Percentiles rank a stretch among this genome's conserved stretches.
Conservation (phyloP, 1,140 invertebrate genomes). For the Linepithema humile region DNA sequence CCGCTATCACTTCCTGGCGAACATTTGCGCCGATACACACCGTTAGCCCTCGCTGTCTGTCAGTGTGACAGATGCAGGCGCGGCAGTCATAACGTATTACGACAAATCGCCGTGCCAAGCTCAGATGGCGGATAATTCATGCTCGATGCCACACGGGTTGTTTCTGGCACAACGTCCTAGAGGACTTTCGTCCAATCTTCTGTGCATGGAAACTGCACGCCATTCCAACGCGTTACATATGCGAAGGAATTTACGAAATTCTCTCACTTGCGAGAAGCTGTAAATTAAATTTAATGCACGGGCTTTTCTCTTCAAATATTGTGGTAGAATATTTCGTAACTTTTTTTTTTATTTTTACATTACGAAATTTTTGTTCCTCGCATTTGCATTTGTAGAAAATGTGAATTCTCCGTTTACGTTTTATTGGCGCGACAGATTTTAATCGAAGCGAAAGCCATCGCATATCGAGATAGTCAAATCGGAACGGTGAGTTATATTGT, state of each 20-base stretch:
- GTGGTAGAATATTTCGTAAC: no score
- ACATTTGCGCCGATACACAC: background rate
- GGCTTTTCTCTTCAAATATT: background rate
- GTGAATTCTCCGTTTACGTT: constrained; percentile 21
- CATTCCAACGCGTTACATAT: background rate
- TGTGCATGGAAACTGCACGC: background rate
- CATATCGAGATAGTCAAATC: background rate
- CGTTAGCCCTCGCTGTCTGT: constrained; percentile 10
- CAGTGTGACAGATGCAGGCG: constrained; percentile 35
- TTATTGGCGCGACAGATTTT: background rate
- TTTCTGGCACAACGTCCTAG: background rate
- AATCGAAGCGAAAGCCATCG: background rate
- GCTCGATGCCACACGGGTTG: constrained; percentile 11
- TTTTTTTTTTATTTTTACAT: background rate
- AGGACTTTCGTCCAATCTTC: constrained; percentile 1
- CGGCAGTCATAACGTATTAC: constrained; percentile 7
- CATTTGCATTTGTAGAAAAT: background rate
- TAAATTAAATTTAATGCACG: background rate
- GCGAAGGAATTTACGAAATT: background rate
- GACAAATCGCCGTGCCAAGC: constrained; percentile 36
- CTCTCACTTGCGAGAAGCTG: background rate
- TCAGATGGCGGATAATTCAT: constrained; percentile 35
- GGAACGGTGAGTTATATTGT: background rate
- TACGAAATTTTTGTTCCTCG: background rate
- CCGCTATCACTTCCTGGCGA: background rate